Percentiles rank a stretch among this genome's conserved stretches.
phyloP scores from a whole-genome alignment of 2,113 vertebrate genomes.

The Centropristis striata region DNA sequence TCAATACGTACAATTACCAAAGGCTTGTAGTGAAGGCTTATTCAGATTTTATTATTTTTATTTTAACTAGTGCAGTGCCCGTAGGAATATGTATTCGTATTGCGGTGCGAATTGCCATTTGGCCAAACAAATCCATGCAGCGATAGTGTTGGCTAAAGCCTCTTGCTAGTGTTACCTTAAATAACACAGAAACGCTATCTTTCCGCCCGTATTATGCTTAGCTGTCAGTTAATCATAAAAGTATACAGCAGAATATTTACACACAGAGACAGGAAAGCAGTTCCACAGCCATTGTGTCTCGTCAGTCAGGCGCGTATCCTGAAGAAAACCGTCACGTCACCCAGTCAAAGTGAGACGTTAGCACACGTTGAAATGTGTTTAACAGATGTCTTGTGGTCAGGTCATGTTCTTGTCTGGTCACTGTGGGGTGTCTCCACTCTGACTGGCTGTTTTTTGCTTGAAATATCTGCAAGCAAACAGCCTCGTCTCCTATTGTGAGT shows the following conservation, averaged over 20 bases:
- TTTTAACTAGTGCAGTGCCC: no score
- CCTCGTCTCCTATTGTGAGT: not conserved
- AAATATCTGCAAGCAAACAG: constrained; percentile 39
- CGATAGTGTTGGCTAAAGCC: no score
- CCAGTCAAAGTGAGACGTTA: constrained; percentile 10
- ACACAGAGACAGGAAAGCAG: not conserved
- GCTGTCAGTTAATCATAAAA: no score
- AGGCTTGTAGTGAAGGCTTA: not conserved
- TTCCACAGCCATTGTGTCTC: constrained; percentile 28
- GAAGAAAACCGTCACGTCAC: not conserved
- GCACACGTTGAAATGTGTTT: constrained; percentile 20
- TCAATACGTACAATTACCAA: not conserved
- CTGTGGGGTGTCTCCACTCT: constrained; percentile 28
- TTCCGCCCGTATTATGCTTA: no score
- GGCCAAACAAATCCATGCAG: no score
- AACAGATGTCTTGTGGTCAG: constrained; percentile 47
- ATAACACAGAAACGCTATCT: no score
- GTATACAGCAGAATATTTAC: constrained; percentile 10
- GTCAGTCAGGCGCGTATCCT: constrained; percentile 43
- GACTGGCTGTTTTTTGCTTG: constrained; percentile 6
- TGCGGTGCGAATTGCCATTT: no score
- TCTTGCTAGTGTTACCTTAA: no score
- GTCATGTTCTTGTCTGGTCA: constrained; percentile 47
- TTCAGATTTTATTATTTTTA: not conserved
- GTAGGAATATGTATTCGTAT: no score